Conservation (phyloP, 1,140 invertebrate genomes). For the Vanessa tameamea region DNA sequence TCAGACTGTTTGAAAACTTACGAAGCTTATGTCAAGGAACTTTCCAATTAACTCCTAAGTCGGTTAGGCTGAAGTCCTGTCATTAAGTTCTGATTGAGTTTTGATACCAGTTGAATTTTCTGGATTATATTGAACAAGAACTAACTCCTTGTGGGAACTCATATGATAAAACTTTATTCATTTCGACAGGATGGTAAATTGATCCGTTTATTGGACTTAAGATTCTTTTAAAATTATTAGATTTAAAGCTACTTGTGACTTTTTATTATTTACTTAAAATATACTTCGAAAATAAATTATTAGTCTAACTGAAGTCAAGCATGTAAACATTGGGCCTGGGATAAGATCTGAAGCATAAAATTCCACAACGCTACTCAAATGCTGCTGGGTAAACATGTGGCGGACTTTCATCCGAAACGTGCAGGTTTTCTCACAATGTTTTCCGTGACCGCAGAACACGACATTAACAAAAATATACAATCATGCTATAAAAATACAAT, state of each 20-base stretch:
- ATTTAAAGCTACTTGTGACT: not conserved
- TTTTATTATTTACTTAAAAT: too few species aligned
- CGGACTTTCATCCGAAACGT: too few species aligned
- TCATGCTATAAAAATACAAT: too few species aligned
- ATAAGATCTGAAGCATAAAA: too few species aligned
- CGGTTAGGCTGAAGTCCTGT: slow-evolving; percentile 32
- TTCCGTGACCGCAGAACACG: too few species aligned
- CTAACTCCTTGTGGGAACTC: slow-evolving; percentile 16
- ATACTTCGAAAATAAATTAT: too few species aligned
- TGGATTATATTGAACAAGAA: slow-evolving; percentile 30
- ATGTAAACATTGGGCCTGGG: too few species aligned
- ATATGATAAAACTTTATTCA: slow-evolving; percentile 31
- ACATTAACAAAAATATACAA: too few species aligned
- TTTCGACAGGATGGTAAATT: slow-evolving; percentile 1
- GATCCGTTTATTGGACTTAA: slow-evolving; percentile 1
- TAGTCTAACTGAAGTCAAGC: too few species aligned
- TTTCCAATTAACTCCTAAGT: slow-evolving; percentile 33
- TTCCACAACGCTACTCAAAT: too few species aligned
- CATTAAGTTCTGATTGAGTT: slow-evolving; percentile 44
- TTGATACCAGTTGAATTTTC: slow-evolving; percentile 36
- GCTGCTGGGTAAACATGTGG: too few species aligned
- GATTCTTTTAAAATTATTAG: not conserved
- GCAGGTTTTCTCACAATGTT: too few species aligned
- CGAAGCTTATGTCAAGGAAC: slow-evolving; percentile 26
- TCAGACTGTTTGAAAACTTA: slow-evolving; percentile 17